Evolutionary conservation across 1,140 invertebrate genomes (phyloP).

Genomic region (Globodera ellingtonae): DNA sequence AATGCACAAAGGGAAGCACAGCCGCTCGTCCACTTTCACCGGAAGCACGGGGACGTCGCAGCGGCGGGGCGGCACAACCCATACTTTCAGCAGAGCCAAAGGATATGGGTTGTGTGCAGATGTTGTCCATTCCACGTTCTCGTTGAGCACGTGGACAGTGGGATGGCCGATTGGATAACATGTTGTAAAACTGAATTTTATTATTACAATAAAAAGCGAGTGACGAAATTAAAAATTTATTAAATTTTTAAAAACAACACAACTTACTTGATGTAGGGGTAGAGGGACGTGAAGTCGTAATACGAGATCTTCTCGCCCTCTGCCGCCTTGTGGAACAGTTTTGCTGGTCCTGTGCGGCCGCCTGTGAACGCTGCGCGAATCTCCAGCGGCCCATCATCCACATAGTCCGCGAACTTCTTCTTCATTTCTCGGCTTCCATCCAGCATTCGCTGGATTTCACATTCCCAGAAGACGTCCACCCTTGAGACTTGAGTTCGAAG

Average conservation of each 20-base stretch:
- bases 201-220: no score
- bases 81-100: neutral
- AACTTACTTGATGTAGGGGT: neutral
- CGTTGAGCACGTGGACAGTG: no score
- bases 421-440: slow-evolving; percentile 1
- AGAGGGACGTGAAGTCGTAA: neutral
- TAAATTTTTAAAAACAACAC: no score
- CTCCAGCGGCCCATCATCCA: neutral
- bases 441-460: slow-evolving; percentile 5
- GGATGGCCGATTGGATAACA: no score
- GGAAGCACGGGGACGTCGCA: neutral
- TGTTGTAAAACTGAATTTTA: no score
- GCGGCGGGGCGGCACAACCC: slow-evolving; percentile 1
- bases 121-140: no score
- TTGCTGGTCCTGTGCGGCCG: neutral
- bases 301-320: neutral
- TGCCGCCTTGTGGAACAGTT: neutral
- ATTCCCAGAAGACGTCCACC: slow-evolving; percentile 14
- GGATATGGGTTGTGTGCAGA: neutral
- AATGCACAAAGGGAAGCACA: slow-evolving; percentile 2
- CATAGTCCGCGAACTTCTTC: neutral
- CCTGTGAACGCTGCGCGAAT: neutral
- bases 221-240: no score
- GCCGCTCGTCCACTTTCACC: slow-evolving; percentile 12
- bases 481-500: neutral